A percentile compares a stretch with the other conserved stretches of the same genome.
phyloP scores from a whole-genome alignment of 2,888 invertebrate genomes.

The Alcis repandata region DNA sequence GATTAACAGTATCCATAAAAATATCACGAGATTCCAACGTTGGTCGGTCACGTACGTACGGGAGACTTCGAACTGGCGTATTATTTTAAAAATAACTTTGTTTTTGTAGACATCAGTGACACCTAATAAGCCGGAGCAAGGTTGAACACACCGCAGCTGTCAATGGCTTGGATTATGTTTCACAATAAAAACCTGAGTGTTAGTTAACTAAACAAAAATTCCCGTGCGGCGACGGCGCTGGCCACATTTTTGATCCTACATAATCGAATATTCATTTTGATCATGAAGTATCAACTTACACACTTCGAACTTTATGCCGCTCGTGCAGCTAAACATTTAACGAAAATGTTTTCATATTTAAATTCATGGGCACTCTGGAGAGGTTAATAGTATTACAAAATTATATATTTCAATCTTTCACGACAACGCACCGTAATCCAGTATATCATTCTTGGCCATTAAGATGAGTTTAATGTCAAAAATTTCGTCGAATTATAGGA shows the following conservation, averaged over 20 bases:
- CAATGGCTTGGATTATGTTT: slow-evolving; percentile 66
- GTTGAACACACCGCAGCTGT: slow-evolving; percentile 67
- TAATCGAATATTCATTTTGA: slow-evolving; percentile 60
- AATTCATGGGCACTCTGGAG: slow-evolving; percentile 27
- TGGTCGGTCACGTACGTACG: slow-evolving; percentile 8
- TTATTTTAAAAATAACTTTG: slow-evolving; percentile 27
- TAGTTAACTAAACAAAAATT: slow-evolving; percentile 61
- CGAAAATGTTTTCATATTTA: slow-evolving; percentile 29
- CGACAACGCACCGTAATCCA: slow-evolving; percentile 29
- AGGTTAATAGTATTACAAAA: slow-evolving; percentile 30
- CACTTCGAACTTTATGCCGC: slow-evolving; percentile 44
- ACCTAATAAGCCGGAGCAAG: slow-evolving; percentile 47
- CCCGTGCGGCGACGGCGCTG: slow-evolving; percentile 44
- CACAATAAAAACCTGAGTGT: slow-evolving; percentile 60
- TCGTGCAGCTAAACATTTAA: slow-evolving; percentile 16
- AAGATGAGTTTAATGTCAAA: slow-evolving; percentile 38
- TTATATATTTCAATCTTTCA: slow-evolving; percentile 32
- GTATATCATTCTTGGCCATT: slow-evolving; percentile 39
- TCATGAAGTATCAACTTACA: slow-evolving; percentile 67
- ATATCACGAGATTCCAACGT: slow-evolving; percentile 11
- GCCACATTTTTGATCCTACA: slow-evolving; percentile 59
- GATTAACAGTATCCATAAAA: slow-evolving; percentile 13
- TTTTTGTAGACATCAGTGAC: slow-evolving; percentile 36
- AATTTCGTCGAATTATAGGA: slow-evolving; percentile 40
- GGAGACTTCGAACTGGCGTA: slow-evolving; percentile 7